phyloP scores from a whole-genome alignment of 2,113 vertebrate genomes.

The Tympanuchus pallidicinctus region DNA sequence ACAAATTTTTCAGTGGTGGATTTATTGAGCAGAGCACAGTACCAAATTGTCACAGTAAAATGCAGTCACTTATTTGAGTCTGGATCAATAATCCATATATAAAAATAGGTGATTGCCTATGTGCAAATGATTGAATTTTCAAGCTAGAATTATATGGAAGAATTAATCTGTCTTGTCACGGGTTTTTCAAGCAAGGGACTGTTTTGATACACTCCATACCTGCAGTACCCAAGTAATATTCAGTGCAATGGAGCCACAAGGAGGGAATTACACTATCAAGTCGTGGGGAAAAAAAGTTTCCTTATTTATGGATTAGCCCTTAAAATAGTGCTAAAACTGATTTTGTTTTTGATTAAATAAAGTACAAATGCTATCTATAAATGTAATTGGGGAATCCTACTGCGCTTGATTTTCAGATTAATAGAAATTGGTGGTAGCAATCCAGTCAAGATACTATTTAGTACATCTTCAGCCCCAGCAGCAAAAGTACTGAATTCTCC shows the following conservation, averaged over 20 bases:
- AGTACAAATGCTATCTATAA: background rate
- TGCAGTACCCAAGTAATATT: background rate
- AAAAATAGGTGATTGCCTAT: background rate
- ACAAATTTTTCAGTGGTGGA: background rate
- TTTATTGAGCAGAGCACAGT: background rate
- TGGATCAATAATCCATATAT: background rate
- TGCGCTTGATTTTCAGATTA: background rate
- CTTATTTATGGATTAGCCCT: background rate
- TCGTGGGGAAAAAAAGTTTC: accelerated
- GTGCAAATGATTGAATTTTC: background rate
- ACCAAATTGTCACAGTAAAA: background rate
- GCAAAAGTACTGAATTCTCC: background rate
- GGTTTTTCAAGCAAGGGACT: background rate
- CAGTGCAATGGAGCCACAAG: background rate
- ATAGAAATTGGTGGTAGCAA: background rate
- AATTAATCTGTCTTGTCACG: background rate
- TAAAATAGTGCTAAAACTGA: background rate
- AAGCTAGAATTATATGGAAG: background rate
- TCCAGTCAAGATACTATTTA: background rate
- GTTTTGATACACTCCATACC: background rate
- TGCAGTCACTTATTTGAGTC: background rate
- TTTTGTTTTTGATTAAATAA: background rate
- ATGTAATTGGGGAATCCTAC: background rate
- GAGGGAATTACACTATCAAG: background rate
- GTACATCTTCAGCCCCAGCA: background rate